Evolutionary conservation across 2,113 vertebrate species (phyloP), one percentile per base, ranked within the genome.

Genomic region (Ptychochromis oligacanthus): DNA sequence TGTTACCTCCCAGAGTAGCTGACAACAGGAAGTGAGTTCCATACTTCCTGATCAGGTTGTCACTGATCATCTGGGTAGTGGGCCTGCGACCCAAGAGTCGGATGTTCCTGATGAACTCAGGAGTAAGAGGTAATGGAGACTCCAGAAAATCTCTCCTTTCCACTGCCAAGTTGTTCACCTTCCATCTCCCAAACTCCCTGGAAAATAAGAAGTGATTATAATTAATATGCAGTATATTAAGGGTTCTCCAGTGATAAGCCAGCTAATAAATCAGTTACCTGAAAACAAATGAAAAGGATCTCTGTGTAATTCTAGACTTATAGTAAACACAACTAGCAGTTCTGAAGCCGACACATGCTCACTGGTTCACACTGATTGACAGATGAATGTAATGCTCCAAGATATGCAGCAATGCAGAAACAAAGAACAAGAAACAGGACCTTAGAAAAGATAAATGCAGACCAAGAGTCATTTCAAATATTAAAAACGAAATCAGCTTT

Each of bases 121-220:
- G 96, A 43, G 97, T 98, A 26, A 99, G 96, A 7, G 98, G 97
- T 93, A 99, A 93, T 4, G 97, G 96, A 59, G 97, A 98, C 74
- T 97, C 96, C 75, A 99, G 95, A 91, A 98, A 98, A 92, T 99
- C 97, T 93, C 96, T 97, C 89, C 97, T 96, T 78, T 99, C 98
- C 55, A 99, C 97, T 1, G 98, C 98, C 83, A 99, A 94, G 84
- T 99, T 99, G 94, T 97, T 99, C 93, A 99, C 98, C 93, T 99
- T 99, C 98, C 98, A 99, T 91, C 98, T 96, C 54, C 98, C 98
- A 93, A 99, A 99, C 94, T 99, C 98, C 91, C 98, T 99, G 94
- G 72, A 95, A 94, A 85, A 80, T 93, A 17, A 54, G 40, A 58
- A 38, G 52, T 1, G 11, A 46, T 26, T 43, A 34, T 61, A 10